These are phyloP conservation scores for Malurus splendens DNA, from an alignment of 2,797 vertebrate genomes.

Conservation along the genomic window DNA sequence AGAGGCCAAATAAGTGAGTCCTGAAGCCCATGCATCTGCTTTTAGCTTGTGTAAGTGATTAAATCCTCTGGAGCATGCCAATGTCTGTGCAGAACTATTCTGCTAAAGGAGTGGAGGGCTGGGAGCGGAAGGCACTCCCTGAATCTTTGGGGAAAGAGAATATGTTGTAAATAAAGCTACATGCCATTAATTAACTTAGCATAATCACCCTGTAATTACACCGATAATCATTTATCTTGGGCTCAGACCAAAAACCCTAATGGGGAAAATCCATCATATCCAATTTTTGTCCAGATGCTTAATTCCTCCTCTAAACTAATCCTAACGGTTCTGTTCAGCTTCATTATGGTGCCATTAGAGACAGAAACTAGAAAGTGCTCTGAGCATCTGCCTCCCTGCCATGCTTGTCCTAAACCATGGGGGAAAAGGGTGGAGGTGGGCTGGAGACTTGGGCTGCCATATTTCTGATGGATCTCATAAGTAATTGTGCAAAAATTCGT, in stretches of 20 bases:
- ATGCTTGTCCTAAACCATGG: not conserved
- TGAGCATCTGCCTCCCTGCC: not conserved
- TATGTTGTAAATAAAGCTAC: constrained; percentile 50
- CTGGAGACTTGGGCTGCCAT: not conserved
- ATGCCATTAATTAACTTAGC: constrained; percentile 48
- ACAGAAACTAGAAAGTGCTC: constrained; percentile 4
- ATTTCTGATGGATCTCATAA: not conserved
- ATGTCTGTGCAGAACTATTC: not conserved
- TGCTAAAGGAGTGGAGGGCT: not conserved
- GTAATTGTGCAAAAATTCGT: not conserved
- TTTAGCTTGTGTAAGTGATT: constrained; percentile 7
- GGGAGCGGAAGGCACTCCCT: not conserved
- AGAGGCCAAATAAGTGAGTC: not conserved
- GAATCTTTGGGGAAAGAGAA: constrained; percentile 14
- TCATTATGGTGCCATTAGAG: constrained; percentile 4
- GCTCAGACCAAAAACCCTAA: constrained; percentile 47
- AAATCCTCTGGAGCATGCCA: not conserved
- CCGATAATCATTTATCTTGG: constrained; percentile 59
- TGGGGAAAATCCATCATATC: constrained; percentile 57
- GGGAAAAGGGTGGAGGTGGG: not conserved
- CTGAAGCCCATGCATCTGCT: not conserved
- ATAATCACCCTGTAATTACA: constrained; percentile 58
- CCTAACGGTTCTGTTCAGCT: constrained; percentile 17
- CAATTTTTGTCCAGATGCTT: constrained; percentile 61
- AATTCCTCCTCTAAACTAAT: constrained; percentile 53